Base-by-base conservation (phyloP, 2,888 invertebrate genomes). In the Coleophora deauratella region DNA sequence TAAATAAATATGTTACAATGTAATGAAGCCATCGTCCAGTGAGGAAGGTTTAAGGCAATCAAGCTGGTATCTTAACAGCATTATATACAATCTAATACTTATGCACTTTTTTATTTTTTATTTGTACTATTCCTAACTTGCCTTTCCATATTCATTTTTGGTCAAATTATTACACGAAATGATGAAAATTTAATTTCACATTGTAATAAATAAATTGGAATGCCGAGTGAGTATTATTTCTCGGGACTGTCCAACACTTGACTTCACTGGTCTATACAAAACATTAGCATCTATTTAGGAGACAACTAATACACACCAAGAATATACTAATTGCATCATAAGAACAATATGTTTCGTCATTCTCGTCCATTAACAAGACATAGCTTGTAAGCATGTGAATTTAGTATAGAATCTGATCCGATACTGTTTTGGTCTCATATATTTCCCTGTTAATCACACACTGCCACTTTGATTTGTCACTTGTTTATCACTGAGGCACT, bases 61-160 rank as follows among this genome's bases (percentile, higher is more conserved):
- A 49, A 70, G 73, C 62, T 62, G 74, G 71, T 71, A 50, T 49
- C 40, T 52, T 45, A 48, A 46, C 50, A 52, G 59, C 52, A 46
- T 49, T 71, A 68, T 66, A 56, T 66, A 74, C 65, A 69, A 50
- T 62, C 61, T 69, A 71, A 44, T 54, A 59, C 57, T 64, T 59
- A 62, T 57, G 66, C 62, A 65, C 62, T 56, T 21, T 21, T 4
- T n/a, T n/a, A n/a, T n/a, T n/a, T 21, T 21, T 66, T 70, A 64
- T 77, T 81, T 80, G 79, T 80, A 81, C 78, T 79, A 70, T 69
- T 58, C 71, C 74, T 72, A 68, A 70, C 55, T 61, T 57, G 56
- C 46, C 21, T 21, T 60, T 31, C 15, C 10, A n/a, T 27, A 27
- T 49, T 49, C 49, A 52, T 63, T 59, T 62, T 62, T 63, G 66